Evolutionary conservation across 2,797 vertebrate genomes (phyloP), one percentile per base, ranked within the genome.

Genomic region (Hemibagrus guttatus): DNA sequence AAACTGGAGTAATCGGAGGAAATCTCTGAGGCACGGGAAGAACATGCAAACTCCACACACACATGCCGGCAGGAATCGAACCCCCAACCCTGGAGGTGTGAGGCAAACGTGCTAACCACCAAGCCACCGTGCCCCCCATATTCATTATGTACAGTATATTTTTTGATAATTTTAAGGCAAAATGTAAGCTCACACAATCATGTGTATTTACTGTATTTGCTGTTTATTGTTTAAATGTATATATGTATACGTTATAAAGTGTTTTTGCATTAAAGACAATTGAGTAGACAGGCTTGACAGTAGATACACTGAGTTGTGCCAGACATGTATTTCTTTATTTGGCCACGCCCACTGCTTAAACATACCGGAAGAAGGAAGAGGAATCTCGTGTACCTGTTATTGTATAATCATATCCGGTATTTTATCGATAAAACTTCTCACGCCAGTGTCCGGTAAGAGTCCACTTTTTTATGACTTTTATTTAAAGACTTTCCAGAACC

Each of bases 351-450:
- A 87, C 16, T 81, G 42, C 68, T 75, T 66, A 80, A 61, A 66
- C 42, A 86, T 69, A 61, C 35, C 82, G 90, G 90, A 90, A 90
- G 83, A 31, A 88, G 90, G 90, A 89, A 90, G 64, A 54, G 12
- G 31, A 23, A 13, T 74, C 26, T 58, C 4, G 31, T 83, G 74
- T 88, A 81, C 52, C 83, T 87, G 86, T 19, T 11, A 21, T 39
- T 13, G 31, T 58, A n/a, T 71, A 58, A 71, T 71, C 66, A 71
- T 19, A 83, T 83, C 80, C 80, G 80, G 61, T 82, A 16, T 46
- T 21, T 7, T 74, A 54, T n/a, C 58, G 78, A 6, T 82, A 49
- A n/a, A 82, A 46, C 49, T 64, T 79, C 58, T 81, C 66, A 52
- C 14, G 1, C 59, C 76, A 69, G 49, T 31, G n/a, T 21, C 63